phyloP scores from a whole-genome alignment of 1,140 invertebrate genomes.

The Phocides pigmalion region DNA sequence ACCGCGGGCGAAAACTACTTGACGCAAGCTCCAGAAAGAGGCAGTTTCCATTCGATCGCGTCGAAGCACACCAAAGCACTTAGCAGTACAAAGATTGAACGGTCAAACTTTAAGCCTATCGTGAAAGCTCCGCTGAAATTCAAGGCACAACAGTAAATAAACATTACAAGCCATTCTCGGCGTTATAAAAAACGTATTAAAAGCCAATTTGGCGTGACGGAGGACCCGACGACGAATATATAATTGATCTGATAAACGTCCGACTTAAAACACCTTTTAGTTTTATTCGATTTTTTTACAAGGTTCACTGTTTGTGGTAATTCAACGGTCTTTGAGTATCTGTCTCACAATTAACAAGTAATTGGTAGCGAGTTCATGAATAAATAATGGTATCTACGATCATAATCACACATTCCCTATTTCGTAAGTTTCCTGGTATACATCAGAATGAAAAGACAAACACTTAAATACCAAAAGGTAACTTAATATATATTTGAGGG shows the following conservation, averaged over 20 bases:
- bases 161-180: conserved; percentile 33
- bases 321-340: conserved; percentile 17
- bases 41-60: conserved; percentile 26
- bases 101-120: conserved; percentile 30
- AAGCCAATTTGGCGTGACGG: conserved; percentile 39
- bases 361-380: not conserved
- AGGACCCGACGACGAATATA: conserved; percentile 40
- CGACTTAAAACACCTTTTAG: conserved; percentile 51
- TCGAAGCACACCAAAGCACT: conserved; percentile 31
- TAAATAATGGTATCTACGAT: not conserved
- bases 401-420: no score
- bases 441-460: no score
- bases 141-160: conserved; percentile 27
- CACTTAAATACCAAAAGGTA: no score
- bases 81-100: conserved; percentile 32
- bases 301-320: conserved; percentile 32
- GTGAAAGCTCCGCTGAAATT: conserved; percentile 26
- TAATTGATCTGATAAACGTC: conserved; percentile 55
- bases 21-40: no score
- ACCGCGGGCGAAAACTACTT: no score
- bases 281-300: conserved; percentile 42
- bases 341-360: not conserved
- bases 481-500: no score
- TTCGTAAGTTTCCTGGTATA: no score
- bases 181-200: conserved; percentile 39